Base-by-base conservation (phyloP, 2,888 invertebrate species). In the Drosophila prolongata region DNA sequence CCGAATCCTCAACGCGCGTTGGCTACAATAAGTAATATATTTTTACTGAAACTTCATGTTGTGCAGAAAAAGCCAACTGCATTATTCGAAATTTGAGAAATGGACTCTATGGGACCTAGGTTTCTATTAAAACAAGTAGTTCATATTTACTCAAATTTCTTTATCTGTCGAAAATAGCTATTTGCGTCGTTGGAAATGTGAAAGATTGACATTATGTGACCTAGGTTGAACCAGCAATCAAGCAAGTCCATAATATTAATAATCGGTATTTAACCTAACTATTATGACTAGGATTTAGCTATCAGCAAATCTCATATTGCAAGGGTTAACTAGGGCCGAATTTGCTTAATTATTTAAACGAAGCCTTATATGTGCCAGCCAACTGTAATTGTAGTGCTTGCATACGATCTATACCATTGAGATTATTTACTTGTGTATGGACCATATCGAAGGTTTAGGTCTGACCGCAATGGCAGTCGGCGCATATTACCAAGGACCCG, bases 1-100 rank as follows among this genome's bases (percentile, higher is more conserved):
- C 96, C 24, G 96, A 96, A 6, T 97, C 97, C 43, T 95, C 95
- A 94, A 96, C 95, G 52, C 97, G 93, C 82, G 95, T 96, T 0
- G 96, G 97, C 97, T 97, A 92, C 4, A 50, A 37, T 13, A 9
- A 30, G 24, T 19, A 2, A 38, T 30, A 30, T 30, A 30, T 9
- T 8, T 30, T 8, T 30, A 8, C 2, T 6, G 30, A 8, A 30
- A 30, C 6, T 8, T 30, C 8, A 8, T 30, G 30, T 30, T 8
- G 6, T 0, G 6, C 8, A 6, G 30, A 2, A 30, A 8, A 30
- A 30, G 30, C 30, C 30, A 30, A 30, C 0, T n/a, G n/a, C n/a
- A n/a, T n/a, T n/a, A n/a, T n/a, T n/a, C n/a, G n/a, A 24, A 24
- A 24, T 24, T 19, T 19, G 19, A 30, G 8, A 8, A 30, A 8